These are phyloP conservation scores for Lophotis ruficrista DNA, from an alignment of 2,113 vertebrate genomes.

Conservation along the genomic window DNA sequence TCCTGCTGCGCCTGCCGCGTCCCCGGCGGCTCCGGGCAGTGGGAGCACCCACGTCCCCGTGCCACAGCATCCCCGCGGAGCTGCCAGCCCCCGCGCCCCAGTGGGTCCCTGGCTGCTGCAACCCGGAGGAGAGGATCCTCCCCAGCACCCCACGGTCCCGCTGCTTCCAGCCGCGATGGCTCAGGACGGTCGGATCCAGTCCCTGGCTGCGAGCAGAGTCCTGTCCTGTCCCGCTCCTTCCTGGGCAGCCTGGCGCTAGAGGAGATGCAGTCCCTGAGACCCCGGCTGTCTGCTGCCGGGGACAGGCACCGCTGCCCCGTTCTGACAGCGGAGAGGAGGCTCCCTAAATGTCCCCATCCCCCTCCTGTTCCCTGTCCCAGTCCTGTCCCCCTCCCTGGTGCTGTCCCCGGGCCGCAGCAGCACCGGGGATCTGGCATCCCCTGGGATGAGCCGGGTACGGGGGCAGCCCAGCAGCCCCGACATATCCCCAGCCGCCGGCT, in stretches of 20 bases:
- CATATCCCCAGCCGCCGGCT: background rate
- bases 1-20: background rate
- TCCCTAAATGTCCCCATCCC: background rate
- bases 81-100: accelerated
- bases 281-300: accelerated
- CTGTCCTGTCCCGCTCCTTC: background rate
- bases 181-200: background rate
- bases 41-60: background rate
- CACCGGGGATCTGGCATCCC: background rate
- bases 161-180: background rate
- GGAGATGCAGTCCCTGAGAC: background rate
- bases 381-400: background rate
- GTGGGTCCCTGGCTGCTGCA: background rate
- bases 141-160: accelerated
- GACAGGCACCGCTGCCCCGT: background rate
- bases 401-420: background rate
- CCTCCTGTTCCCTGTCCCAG: background rate
- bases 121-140: background rate
- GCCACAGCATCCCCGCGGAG: accelerated
- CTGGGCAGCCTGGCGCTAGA: too few relatives aligned
- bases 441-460: background rate
- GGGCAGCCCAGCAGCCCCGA: too few relatives aligned
- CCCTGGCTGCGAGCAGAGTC: background rate
- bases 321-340: background rate
- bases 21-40: background rate